Conservation (phyloP, 64 coral and sea anemone species). For the Stichodactyla mertensii region DNA sequence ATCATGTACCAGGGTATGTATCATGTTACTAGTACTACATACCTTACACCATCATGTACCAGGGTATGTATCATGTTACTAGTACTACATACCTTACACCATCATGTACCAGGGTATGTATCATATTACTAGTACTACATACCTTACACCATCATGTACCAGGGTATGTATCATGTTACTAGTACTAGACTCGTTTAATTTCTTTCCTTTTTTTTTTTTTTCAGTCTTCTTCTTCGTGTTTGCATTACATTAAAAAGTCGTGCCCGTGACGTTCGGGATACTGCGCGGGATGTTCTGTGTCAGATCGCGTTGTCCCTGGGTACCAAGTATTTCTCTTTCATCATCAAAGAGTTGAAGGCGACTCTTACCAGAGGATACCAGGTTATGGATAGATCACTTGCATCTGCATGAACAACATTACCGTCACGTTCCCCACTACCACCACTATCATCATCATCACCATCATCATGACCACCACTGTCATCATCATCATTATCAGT, state of each 20-base stretch:
- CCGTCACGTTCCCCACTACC: not conserved
- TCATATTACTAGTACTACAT: conserved; percentile 61
- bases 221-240: conserved; percentile 77
- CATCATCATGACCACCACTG: not conserved
- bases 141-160: conserved; percentile 69
- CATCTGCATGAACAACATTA: not conserved
- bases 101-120: not conserved
- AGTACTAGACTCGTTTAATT: not conserved
- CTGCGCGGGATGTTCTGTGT: conserved; percentile 70
- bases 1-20: conserved; percentile 72
- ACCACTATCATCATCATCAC: not conserved
- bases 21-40: conserved; percentile 32
- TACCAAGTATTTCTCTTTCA: conserved; percentile 79
- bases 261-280: conserved; percentile 68
- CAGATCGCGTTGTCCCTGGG: conserved; percentile 86
- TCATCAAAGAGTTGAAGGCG: conserved; percentile 74
- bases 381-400: conserved; percentile 18
- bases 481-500: not conserved
- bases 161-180: conserved; percentile 66
- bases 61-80: conserved; percentile 51
- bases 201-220: not conserved
- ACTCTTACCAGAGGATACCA: conserved; percentile 77
- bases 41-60: conserved; percentile 68
- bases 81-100: not conserved
- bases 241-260: conserved; percentile 84